phyloP scores from a whole-genome alignment of 2,113 vertebrate genomes.

The Panthera uncia region DNA sequence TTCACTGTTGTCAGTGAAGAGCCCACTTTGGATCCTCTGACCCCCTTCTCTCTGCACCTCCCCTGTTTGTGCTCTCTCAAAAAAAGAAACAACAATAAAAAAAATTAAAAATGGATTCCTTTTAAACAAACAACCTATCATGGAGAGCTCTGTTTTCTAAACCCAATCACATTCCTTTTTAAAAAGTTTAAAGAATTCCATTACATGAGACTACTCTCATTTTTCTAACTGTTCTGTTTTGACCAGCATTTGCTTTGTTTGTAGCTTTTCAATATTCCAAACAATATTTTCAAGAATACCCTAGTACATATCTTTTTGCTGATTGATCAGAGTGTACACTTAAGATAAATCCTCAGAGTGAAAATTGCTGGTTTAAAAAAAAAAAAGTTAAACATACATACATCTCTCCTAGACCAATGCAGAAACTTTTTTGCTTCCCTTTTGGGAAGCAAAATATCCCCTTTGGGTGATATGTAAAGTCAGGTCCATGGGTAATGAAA shows the following conservation, averaged over 20 bases:
- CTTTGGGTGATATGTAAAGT: conserved; percentile 42
- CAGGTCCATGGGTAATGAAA: conserved; percentile 43
- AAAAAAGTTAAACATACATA: neutral
- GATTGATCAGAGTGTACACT: neutral
- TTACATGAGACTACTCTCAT: neutral
- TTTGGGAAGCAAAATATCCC: neutral
- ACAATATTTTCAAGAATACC: neutral
- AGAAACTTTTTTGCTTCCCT: neutral
- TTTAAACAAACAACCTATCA: neutral
- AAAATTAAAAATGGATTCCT: neutral
- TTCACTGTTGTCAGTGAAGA: too few relatives aligned
- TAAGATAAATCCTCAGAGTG: neutral
- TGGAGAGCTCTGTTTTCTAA: neutral
- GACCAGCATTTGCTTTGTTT: neutral
- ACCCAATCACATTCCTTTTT: neutral
- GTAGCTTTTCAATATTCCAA: neutral
- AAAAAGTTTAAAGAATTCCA: neutral
- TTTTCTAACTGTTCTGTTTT: neutral
- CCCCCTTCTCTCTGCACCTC: too few relatives aligned
- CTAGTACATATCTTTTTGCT: neutral
- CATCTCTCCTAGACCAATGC: neutral
- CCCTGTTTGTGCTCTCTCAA: too few relatives aligned
- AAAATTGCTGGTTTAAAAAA: neutral
- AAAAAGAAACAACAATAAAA: too few relatives aligned
- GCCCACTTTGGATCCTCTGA: too few relatives aligned